Base-by-base conservation (phyloP, 30 jellyfish, hydroid and myxozoan species). In the Phacellophora camtschatica region DNA sequence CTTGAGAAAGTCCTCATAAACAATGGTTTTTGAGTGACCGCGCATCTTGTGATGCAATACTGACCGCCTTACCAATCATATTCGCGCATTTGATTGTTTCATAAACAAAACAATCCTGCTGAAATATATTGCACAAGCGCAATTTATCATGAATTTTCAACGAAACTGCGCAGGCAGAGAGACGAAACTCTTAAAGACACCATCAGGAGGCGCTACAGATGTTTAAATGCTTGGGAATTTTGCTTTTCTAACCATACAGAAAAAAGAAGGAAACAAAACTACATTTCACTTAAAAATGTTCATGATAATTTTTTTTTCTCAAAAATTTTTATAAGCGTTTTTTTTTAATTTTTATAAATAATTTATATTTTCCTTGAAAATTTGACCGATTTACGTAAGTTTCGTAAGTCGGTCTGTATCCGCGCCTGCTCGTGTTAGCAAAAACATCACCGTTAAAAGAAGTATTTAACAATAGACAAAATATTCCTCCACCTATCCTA, bases 341-440 rank as follows among this genome's bases (percentile, higher is more conserved):
- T 28, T 39, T 39, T 5, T 5, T 39, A 39, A 13, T 39, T 39
- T 5, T 39, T 39, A 39, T 28, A 16, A 9, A 24, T 46, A 1
- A 3, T 46, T 2, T 13, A 41, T 0, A 18, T 9, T 41, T 41
- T 41, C 55, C 29, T 12, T 46, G 61, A 10, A 46, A 46, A 46
- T 46, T 46, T 61, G 48, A 61, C 74, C 22, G 74, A 32, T 50
- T 61, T 61, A 29, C 12, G 74, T 36, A 61, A 61, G 74, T 32
- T 50, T 6, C 22, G n/a, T 61, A 36, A 32, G 74, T 32, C 74
- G 22, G 49, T 36, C 74, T 61, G 42, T 46, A 61, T 61, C 74
- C 74, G 74, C 74, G 50, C 74, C 74, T 61, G 74, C n/a, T n/a
- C n/a, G n/a, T n/a, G n/a, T n/a, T n/a, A n/a, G n/a, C n/a, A n/a